These are phyloP conservation scores for Pseudorasbora parva DNA, from an alignment of 2,113 vertebrate species.

Conservation along the genomic window DNA sequence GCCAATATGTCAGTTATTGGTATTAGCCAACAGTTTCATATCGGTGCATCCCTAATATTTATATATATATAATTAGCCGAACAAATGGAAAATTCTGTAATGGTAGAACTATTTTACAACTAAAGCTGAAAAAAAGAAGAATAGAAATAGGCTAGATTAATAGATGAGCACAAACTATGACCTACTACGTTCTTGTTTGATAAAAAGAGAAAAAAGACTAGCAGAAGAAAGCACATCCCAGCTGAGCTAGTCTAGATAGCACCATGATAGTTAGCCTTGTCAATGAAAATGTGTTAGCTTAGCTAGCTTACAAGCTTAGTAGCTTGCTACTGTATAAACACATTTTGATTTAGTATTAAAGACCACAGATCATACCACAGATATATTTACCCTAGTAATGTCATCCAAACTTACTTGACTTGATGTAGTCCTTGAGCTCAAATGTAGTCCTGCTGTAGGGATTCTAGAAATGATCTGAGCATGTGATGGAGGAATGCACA, in stretches of 20 bases:
- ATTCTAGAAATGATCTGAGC: conserved; percentile 9
- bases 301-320: too few species aligned
- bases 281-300: not conserved
- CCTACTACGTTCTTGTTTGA: too few species aligned
- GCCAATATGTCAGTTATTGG: too few species aligned
- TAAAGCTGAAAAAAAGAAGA: too few species aligned
- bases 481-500: conserved; percentile 21
- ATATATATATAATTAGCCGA: too few species aligned
- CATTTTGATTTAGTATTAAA: not conserved
- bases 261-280: not conserved
- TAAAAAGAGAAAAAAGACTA: not conserved
- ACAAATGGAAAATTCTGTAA: too few species aligned
- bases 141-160: too few species aligned
- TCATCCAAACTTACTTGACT: conserved; percentile 13
- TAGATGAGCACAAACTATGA: too few species aligned
- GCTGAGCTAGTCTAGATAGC: not conserved
- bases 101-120: too few species aligned
- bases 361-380: not conserved
- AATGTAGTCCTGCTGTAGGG: not conserved
- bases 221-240: not conserved
- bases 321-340: not conserved
- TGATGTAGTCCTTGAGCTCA: not conserved
- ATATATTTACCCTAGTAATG: not conserved
- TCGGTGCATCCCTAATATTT: too few species aligned
- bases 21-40: too few species aligned